A percentile compares a stretch with the other conserved stretches of the same genome.
Evolutionary conservation across 2,113 vertebrate genomes (phyloP).

Genomic region (Gadus chalcogrammus): DNA sequence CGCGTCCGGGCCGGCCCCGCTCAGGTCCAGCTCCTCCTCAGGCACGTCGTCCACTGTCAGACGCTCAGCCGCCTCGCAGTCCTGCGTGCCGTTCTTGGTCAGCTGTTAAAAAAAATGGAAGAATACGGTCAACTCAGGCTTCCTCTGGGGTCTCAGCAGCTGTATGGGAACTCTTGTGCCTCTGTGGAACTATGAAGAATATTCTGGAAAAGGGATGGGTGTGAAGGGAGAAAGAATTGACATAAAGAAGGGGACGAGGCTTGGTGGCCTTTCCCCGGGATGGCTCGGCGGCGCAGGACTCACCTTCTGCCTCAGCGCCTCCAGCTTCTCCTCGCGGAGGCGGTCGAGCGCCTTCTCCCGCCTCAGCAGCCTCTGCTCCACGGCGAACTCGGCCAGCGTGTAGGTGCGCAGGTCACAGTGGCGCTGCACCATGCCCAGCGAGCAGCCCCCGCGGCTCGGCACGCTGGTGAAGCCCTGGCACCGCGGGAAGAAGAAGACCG

Average conservation of each 20-base stretch:
- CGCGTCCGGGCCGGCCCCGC: slow-evolving; percentile 74
- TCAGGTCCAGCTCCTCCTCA: slow-evolving; percentile 79
- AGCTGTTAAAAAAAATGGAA: slow-evolving; percentile 68
- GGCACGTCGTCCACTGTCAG: slow-evolving; percentile 87
- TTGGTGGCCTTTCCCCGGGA: too few relatives aligned
- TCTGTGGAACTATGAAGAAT: too few relatives aligned
- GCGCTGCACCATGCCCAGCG: slow-evolving; percentile 88
- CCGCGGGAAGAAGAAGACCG: slow-evolving; percentile 92
- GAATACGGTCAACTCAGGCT: background rate
- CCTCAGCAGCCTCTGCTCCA: slow-evolving; percentile 79
- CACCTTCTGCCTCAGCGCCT: slow-evolving; percentile 82
- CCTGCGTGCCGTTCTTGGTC: slow-evolving; percentile 80
- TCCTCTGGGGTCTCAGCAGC: background rate
- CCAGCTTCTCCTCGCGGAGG: slow-evolving; percentile 87
- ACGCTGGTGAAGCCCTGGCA: slow-evolving; percentile 98
- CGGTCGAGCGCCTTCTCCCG: slow-evolving; percentile 81
- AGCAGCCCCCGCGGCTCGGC: slow-evolving; percentile 91
- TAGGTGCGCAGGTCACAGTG: slow-evolving; percentile 81
- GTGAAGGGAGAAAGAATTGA: too few relatives aligned
- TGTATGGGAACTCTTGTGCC: too few relatives aligned
- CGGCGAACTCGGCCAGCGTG: slow-evolving; percentile 84
- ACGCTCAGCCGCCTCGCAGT: slow-evolving; percentile 80
- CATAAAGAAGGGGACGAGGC: too few relatives aligned
- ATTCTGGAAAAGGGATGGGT: too few relatives aligned
- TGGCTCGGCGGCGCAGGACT: background rate